Evolutionary conservation across 2,888 invertebrate species (phyloP), one percentile per base, ranked within the genome.

Genomic region (Invenusta paracnida): DNA sequence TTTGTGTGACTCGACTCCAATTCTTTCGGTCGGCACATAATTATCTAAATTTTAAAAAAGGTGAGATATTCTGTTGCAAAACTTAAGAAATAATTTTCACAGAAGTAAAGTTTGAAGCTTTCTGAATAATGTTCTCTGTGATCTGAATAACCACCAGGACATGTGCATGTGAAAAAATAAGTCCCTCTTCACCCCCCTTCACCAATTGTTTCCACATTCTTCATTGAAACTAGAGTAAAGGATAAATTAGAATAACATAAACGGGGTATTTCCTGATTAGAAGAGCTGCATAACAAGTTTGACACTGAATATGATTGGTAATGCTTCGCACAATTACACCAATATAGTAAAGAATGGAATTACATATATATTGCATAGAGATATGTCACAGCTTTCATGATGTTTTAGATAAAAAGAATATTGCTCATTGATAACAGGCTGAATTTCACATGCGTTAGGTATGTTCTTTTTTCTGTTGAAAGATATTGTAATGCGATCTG

Each of bases 401-500:
- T 73, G 73, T 73, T 73, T 73, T 73, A 73, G 73, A n/a, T 73
- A 23, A 73, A 5, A 73, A 23, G 73, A 73, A 25, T 73, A 73
- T 73, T 73, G 17, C 25, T 73, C 11, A 73, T 73, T 73, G 2
- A 73, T 73, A 73, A 73, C 2, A 23, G 73, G 73, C 73, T 23
- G 27, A 73, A 73, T 73, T 73, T 73, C 73, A 23, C 73, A 23
- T 73, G 73, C 73, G 23, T 73, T 5, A 23, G 73, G 73, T 73
- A 25, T 73, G 27, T 73, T 73, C 73, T 23, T 73, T 73, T 73
- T 73, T 73, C 73, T 73, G 17, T 73, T 73, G 73, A 73, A 13
- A 73, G 73, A 25, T 73, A 73, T 73, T 73, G 17, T 73, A 73
- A 73, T 73, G 73, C 73, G 23, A 73, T 73, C 27, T 73, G 73